Evolutionary conservation across 2,888 invertebrate species (phyloP), one percentile per base, ranked within the genome.

Genomic region (Morpho deidamia): DNA sequence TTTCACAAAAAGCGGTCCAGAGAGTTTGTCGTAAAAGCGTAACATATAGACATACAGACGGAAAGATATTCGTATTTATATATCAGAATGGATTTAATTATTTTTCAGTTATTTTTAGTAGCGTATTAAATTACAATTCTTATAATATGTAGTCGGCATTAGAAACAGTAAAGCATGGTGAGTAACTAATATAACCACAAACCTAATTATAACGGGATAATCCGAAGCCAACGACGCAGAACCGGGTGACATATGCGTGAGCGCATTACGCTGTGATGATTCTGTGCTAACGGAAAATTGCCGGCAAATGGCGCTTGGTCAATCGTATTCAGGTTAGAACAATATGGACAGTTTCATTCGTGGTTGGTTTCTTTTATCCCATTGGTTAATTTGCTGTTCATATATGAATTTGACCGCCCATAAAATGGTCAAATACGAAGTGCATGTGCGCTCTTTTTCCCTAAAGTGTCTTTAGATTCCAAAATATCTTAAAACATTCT

Each of bases 201-300:
- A 35, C 49, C 52, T 51, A 60, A 60, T 62, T 56, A 60, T 63
- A 64, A 64, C 64, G 63, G 64, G 53, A 42, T 44, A 11, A 53
- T 43, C 39, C 39, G 55, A 41, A 62, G 64, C 65, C 72, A 68
- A 61, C 69, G 72, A 68, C 63, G 73, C 76, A 68, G 67, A 71
- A 66, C 74, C 62, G 61, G 65, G 74, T 76, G 76, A 76, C 80
- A 79, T 77, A 77, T 67, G 71, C 67, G 58, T 69, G 71, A 71
- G 68, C 63, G 61, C 61, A 63, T 64, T 63, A 62, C 52, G 51
- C 52, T 55, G 60, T 65, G 65, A 68, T 68, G 59, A 60, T 55
- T 60, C 23, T 39, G 58, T 51, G 52, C 57, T 67, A 78, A 76
- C 74, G 72, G 74, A 71, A 69, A 72, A 71, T 70, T 67, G 57